A percentile compares a stretch with the other conserved stretches of the same genome.
phyloP scores from a whole-genome alignment of 2,113 vertebrate species.

The Clinocottus analis region DNA sequence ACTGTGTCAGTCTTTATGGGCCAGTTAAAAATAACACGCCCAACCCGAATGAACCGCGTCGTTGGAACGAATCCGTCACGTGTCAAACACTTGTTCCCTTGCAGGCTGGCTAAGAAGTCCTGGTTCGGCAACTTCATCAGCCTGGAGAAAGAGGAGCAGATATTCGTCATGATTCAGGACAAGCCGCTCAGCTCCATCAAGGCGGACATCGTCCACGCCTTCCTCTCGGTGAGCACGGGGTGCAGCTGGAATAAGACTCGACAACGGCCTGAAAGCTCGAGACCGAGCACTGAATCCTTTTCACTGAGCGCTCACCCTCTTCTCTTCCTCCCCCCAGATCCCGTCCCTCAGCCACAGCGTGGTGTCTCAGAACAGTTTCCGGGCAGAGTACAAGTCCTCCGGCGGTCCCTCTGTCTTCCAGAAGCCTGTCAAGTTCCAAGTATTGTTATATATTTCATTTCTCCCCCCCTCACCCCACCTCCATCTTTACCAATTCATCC shows the following conservation, averaged over 20 bases:
- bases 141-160: conserved; percentile 93
- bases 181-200: conserved; percentile 96
- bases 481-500: neutral
- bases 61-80: neutral
- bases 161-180: conserved; percentile 91
- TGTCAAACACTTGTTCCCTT: neutral
- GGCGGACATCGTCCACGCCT: conserved; percentile 94
- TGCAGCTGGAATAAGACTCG: too few species aligned
- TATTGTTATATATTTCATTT: conserved; percentile 27
- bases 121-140: conserved; percentile 96
- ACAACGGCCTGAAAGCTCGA: neutral
- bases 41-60: neutral
- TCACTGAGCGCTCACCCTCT: neutral
- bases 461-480: neutral
- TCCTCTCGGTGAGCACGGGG: conserved; percentile 87
- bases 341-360: conserved; percentile 95
- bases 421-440: conserved; percentile 93
- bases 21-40: conserved; percentile 20
- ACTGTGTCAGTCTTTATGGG: neutral
- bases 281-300: neutral
- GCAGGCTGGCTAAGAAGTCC: conserved; percentile 92
- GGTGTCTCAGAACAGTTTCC: conserved; percentile 94
- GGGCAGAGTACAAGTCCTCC: conserved; percentile 92
- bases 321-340: conserved; percentile 78
- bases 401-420: conserved; percentile 93